These are phyloP conservation scores for Misgurnus anguillicaudatus DNA, from an alignment of 2,113 vertebrate genomes.

Conservation along the genomic window DNA sequence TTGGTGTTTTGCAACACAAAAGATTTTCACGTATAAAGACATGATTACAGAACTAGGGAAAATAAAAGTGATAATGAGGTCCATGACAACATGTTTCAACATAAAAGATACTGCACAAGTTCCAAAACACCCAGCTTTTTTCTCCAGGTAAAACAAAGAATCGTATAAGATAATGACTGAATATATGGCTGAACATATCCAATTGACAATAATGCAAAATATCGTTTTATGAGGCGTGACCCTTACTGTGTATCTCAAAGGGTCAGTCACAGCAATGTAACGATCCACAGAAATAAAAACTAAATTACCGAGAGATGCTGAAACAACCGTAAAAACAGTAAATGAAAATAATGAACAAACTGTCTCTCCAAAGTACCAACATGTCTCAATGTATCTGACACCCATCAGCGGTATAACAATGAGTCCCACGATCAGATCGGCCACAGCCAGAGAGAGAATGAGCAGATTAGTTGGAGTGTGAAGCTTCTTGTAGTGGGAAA, in stretches of 20 bases:
- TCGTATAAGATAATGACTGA: not conserved
- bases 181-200: not conserved
- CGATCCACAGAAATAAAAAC: slow-evolving; percentile 15
- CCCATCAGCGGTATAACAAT: slow-evolving; percentile 8
- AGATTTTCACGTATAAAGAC: slow-evolving; percentile 21
- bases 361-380: slow-evolving; percentile 19
- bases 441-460: not conserved
- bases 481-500: not conserved
- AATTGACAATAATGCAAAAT: not conserved
- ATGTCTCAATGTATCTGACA: not conserved
- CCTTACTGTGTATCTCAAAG: slow-evolving; percentile 15
- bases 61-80: slow-evolving; percentile 7
- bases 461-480: not conserved
- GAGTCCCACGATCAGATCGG: not conserved
- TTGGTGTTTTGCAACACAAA: slow-evolving; percentile 15
- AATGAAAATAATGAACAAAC: not conserved
- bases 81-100: not conserved
- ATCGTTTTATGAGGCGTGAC: not conserved
- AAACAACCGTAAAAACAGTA: not conserved
- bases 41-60: not conserved
- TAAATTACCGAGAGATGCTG: slow-evolving; percentile 19
- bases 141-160: not conserved
- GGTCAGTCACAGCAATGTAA: slow-evolving; percentile 26
- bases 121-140: not conserved
- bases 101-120: not conserved